Evolutionary conservation across 2,888 invertebrate genomes (phyloP), one percentile per base, ranked within the genome.

Genomic region (Drosophila neonasuta): DNA sequence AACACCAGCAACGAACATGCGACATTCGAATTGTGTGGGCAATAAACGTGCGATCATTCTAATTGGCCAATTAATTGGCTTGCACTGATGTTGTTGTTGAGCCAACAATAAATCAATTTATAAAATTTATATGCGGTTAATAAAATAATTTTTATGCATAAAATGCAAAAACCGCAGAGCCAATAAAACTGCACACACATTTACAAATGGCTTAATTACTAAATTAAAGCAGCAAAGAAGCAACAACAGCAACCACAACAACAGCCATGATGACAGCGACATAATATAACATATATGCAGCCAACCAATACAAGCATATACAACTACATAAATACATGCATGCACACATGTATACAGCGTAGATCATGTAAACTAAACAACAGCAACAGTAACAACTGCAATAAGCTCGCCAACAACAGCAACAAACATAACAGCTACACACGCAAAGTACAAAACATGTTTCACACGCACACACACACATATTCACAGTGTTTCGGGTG

Each of bases 131-230:
- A 71, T 82, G 80, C 62, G 68, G 45, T 61, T 61, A 85, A 85
- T 85, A 85, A 79, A 81, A 76, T 71, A 84, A 84, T 84, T 80
- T 80, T 74, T 54, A 58, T 60, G 42, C 77, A 81, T 81, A 80
- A 82, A 80, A 75, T 70, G 69, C 69, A 55, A 74, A 63, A 52
- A 62, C 8, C 24, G 51, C 44, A 24, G 11, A 44, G 13, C 52
- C 45, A 70, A 61, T 50, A 59, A 74, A 66, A 63, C 56, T 36
- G n/a, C 55, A 45, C 39, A 68, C 61, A 58, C 52, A 63, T 49
- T 55, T 52, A 51, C 78, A 74, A 83, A 83, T 71, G 50, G 68
- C 80, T 74, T 83, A 86, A 82, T 83, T 74, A 74, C 83, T 85
- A 63, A 83, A 85, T 81, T 82, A 69, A 80, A 79, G 74, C 57